Conservation (phyloP, 2,888 invertebrate genomes). For the Drosophila imparisetae region DNA sequence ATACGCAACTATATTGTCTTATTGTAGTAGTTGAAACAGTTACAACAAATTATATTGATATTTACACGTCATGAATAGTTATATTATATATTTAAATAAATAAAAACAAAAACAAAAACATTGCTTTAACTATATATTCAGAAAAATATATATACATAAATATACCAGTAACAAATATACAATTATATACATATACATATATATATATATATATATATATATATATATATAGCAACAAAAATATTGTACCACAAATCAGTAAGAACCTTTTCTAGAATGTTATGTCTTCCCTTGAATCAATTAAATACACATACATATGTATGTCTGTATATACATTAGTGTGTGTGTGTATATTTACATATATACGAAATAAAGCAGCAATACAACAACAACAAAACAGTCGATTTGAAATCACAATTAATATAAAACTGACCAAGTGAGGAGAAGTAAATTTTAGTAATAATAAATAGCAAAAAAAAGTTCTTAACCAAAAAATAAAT, state of each 20-base stretch:
- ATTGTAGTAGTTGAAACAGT: slow-evolving; percentile 66
- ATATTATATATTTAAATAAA: slow-evolving; percentile 32
- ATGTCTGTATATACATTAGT: slow-evolving; percentile 1
- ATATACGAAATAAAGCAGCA: too few relatives aligned
- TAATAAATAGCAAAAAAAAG: slow-evolving; percentile 8
- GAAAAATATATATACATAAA: slow-evolving; percentile 42
- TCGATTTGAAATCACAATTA: slow-evolving; percentile 30
- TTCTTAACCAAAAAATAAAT: not conserved
- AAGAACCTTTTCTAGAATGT: slow-evolving; percentile 80
- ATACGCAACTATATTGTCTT: slow-evolving; percentile 61
- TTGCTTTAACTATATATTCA: slow-evolving; percentile 57
- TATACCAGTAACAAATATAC: slow-evolving; percentile 66
- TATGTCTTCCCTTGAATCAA: slow-evolving; percentile 79
- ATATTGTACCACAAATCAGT: slow-evolving; percentile 64
- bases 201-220: slow-evolving; percentile 23
- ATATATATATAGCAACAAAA: slow-evolving; percentile 20
- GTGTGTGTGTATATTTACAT: slow-evolving; percentile 14
- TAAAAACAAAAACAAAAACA: slow-evolving; percentile 21
- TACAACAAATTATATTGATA: slow-evolving; percentile 68
- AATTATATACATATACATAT: slow-evolving; percentile 54
- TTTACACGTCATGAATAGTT: slow-evolving; percentile 70
- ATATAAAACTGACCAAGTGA: slow-evolving; percentile 42
- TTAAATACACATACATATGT: slow-evolving; percentile 44
- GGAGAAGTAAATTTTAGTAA: slow-evolving; percentile 5
- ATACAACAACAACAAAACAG: too few relatives aligned